A percentile compares a stretch with the other conserved stretches of the same genome.
Conservation (phyloP, 1,140 invertebrate genomes). For the Gryllus bimaculatus region DNA sequence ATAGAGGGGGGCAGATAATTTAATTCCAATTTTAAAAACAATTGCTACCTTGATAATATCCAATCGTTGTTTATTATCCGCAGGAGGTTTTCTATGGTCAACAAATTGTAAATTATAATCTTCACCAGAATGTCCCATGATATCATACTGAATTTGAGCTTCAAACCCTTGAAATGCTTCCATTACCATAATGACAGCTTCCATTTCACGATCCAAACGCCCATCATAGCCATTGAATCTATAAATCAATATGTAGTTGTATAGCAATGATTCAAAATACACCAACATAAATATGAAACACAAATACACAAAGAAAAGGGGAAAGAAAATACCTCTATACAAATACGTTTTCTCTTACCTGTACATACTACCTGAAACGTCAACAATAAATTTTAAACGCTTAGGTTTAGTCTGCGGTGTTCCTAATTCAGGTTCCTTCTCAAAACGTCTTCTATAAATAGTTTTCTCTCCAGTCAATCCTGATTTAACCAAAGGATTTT, state of each 20-base stretch:
- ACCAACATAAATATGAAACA: too few species aligned
- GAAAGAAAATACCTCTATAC: too few species aligned
- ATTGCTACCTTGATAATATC: constrained; percentile 53
- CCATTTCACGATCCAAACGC: constrained; percentile 81
- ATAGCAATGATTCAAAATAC: too few species aligned
- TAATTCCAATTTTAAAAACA: neutral
- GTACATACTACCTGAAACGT: constrained; percentile 96
- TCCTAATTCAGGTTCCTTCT: constrained; percentile 77
- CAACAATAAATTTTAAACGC: constrained; percentile 75
- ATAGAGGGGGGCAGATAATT: neutral
- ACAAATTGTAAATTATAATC: constrained; percentile 66
- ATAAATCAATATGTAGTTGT: constrained; percentile 19
- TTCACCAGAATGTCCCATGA: constrained; percentile 91
- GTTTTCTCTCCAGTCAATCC: constrained; percentile 81
- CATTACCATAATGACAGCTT: constrained; percentile 87
- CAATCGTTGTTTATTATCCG: constrained; percentile 80
- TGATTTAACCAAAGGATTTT: constrained; percentile 27
- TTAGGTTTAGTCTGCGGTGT: constrained; percentile 81
- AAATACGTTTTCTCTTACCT: constrained; percentile 43
- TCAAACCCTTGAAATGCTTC: constrained; percentile 87
- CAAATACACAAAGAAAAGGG: too few species aligned
- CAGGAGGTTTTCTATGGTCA: constrained; percentile 57
- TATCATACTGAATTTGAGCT: constrained; percentile 84
- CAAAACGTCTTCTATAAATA: constrained; percentile 74
- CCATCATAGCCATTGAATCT: constrained; percentile 89